Conservation (phyloP, 37 sponge, comb jelly and placozoan species). For the Lycopodina hypogea region DNA sequence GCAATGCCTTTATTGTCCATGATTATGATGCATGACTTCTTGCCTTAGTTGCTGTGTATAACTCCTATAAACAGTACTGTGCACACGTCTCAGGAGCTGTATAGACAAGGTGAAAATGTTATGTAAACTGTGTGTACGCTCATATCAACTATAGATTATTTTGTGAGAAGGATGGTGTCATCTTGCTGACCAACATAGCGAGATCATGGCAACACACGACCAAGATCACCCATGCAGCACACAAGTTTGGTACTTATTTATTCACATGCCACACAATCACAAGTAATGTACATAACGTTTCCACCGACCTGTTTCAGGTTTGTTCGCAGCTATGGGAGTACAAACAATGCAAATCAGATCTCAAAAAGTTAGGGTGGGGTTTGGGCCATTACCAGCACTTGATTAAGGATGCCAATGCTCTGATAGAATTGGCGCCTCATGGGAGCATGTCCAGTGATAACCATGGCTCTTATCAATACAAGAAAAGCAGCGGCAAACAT, state of each 20-base stretch:
- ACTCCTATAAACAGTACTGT: neutral
- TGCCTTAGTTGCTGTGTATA: too few relatives aligned
- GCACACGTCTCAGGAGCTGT: too few relatives aligned
- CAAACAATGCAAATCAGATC: conserved; percentile 43
- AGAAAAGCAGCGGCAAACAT: conserved; percentile 15
- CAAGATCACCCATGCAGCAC: conserved; percentile 66
- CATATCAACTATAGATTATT: conserved; percentile 27
- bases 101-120: too few relatives aligned
- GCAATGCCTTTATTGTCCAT: too few relatives aligned
- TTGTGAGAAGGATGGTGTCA: conserved; percentile 47
- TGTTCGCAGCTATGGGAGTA: conserved; percentile 37
- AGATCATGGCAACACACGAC: conserved; percentile 59
- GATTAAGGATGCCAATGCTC: neutral
- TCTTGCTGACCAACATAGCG: conserved; percentile 35
- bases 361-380: conserved; percentile 79
- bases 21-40: too few relatives aligned
- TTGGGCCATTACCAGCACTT: conserved; percentile 22
- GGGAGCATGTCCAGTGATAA: conserved; percentile 22
- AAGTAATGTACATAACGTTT: conserved; percentile 34
- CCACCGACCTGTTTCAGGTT: too few relatives aligned
- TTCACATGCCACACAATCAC: too few relatives aligned
- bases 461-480: conserved; percentile 14
- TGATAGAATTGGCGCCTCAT: neutral
- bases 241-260: conserved; percentile 36
- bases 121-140: neutral